These are phyloP conservation scores for Lagopus leucura DNA, from an alignment of 2,113 vertebrate genomes.

Conservation along the genomic window DNA sequence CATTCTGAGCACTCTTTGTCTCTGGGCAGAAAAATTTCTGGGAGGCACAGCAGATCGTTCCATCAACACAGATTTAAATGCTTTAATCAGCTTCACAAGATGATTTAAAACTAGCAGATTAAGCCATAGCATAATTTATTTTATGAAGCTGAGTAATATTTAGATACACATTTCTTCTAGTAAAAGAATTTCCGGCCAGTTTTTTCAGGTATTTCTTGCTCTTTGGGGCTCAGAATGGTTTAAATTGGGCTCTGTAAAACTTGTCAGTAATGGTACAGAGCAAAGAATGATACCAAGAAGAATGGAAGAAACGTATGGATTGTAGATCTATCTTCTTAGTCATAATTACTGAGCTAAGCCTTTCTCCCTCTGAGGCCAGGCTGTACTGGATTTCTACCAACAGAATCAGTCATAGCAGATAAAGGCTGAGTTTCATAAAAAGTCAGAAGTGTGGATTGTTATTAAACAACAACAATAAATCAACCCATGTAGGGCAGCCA, in stretches of 20 bases:
- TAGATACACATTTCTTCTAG: not conserved
- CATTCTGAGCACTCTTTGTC: not conserved
- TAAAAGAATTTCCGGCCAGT: not conserved
- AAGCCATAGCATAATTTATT: not conserved
- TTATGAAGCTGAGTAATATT: not conserved
- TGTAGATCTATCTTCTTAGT: not conserved
- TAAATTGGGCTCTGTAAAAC: not conserved
- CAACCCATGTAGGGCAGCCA: not conserved
- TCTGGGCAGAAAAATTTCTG: not conserved
- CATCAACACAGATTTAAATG: not conserved
- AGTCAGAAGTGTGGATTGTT: not conserved
- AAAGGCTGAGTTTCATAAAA: not conserved
- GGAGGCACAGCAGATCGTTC: not conserved
- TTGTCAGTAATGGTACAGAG: not conserved
- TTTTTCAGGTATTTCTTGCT: not conserved
- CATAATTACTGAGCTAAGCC: not conserved
- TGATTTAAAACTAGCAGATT: constrained; percentile 10
- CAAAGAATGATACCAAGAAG: not conserved
- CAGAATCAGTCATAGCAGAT: not conserved
- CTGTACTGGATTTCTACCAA: not conserved
- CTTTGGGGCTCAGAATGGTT: not conserved
- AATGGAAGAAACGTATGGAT: not conserved
- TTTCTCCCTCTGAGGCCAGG: not conserved
- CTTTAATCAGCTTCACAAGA: constrained; percentile 46
- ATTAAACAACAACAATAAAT: not conserved